Conservation (phyloP, 2,888 invertebrate genomes). For the Siphlonurus alternatus region DNA sequence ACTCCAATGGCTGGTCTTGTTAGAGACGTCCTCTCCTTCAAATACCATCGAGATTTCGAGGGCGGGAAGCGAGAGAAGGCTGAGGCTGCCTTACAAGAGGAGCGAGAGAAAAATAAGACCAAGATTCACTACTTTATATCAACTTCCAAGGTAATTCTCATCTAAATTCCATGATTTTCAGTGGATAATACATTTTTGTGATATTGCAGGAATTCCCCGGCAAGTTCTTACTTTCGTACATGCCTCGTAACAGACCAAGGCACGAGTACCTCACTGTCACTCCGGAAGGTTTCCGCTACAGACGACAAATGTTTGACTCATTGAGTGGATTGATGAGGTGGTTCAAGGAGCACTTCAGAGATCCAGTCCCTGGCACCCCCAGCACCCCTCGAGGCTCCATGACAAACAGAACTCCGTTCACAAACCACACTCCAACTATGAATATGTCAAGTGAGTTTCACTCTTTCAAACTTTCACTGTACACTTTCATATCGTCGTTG, state of each 20-base stretch:
- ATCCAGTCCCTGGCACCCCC: slow-evolving; percentile 65
- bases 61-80: slow-evolving; percentile 72
- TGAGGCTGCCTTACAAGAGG: slow-evolving; percentile 73
- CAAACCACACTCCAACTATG: slow-evolving; percentile 23
- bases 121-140: slow-evolving; percentile 81
- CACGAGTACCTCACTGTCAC: slow-evolving; percentile 88
- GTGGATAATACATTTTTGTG: too few species aligned
- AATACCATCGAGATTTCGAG: slow-evolving; percentile 66
- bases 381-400: slow-evolving; percentile 47
- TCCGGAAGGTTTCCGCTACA: slow-evolving; percentile 71
- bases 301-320: slow-evolving; percentile 67
- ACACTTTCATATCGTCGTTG: too few species aligned
- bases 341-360: slow-evolving; percentile 97
- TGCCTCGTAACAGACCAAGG: slow-evolving; percentile 65
- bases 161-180: neutral
- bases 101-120: slow-evolving; percentile 70
- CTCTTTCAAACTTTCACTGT: neutral
- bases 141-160: slow-evolving; percentile 43
- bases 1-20: slow-evolving; percentile 93
- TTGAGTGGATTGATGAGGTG: slow-evolving; percentile 68
- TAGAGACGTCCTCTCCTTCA: slow-evolving; percentile 77
- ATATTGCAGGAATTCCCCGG: slow-evolving; percentile 55
- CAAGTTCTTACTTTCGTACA: slow-evolving; percentile 84
- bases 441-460: slow-evolving; percentile 21
- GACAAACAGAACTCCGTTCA: slow-evolving; percentile 39